Percentiles rank a stretch among this genome's conserved stretches.
Conservation (phyloP, 23 tunicate genomes). For the Clavelina lepadiformis region DNA sequence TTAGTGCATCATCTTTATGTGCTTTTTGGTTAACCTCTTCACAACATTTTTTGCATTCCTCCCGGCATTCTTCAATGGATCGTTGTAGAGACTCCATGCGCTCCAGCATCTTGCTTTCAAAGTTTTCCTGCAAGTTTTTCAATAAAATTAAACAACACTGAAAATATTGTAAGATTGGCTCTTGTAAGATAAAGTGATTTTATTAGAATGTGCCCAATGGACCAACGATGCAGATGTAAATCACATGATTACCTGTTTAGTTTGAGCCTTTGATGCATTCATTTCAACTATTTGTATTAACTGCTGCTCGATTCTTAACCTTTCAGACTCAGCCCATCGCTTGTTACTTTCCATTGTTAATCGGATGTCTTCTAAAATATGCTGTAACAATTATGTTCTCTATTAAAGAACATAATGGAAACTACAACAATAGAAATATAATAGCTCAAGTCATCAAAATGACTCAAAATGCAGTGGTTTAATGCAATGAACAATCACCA, state of each 20-base stretch:
- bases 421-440: neutral
- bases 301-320: conserved; percentile 82
- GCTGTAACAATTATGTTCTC: conserved; percentile 15
- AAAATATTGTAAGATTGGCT: neutral
- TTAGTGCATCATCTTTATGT: conserved; percentile 4
- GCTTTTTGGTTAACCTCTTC: conserved; percentile 52
- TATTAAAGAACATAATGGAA: neutral
- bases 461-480: too few species aligned
- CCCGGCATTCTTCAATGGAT: conserved; percentile 53
- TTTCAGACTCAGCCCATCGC: conserved; percentile 81
- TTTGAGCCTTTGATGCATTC: conserved; percentile 34
- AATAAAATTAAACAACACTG: too few species aligned
- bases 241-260: conserved; percentile 54
- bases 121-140: conserved; percentile 78
- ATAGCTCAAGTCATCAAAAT: neutral
- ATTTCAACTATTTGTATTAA: conserved; percentile 70
- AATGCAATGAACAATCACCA: neutral
- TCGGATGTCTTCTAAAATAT: conserved; percentile 79
- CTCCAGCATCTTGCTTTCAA: conserved; percentile 59
- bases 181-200: neutral
- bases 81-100: conserved; percentile 58
- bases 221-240: neutral
- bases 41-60: conserved; percentile 34
- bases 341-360: conserved; percentile 78
- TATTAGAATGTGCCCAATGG: neutral